A percentile compares a stretch with the other conserved stretches of the same genome.
These are phyloP conservation scores for Centropristis striata DNA, from an alignment of 2,113 vertebrate genomes.

Conservation along the genomic window DNA sequence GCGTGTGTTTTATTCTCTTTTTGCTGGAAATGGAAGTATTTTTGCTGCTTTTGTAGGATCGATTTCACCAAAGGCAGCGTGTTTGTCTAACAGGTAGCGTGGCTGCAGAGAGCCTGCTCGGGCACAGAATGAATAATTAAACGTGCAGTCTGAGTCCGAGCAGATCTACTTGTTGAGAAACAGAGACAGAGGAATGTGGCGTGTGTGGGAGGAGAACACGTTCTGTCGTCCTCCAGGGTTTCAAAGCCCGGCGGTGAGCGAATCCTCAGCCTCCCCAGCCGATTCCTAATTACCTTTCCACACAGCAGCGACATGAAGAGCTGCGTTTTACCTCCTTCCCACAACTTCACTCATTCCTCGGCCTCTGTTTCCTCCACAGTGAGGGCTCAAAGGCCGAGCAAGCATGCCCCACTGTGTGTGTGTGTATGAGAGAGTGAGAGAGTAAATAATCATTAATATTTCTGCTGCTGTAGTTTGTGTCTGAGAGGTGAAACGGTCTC, in stretches of 20 bases:
- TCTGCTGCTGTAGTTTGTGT: too few species aligned
- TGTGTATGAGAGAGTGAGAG: neutral
- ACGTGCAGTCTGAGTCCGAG: neutral
- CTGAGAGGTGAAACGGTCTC: neutral
- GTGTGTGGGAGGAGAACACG: constrained; percentile 26
- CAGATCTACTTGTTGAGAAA: constrained; percentile 1
- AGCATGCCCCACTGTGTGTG: neutral
- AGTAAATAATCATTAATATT: neutral
- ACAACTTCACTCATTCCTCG: constrained; percentile 11
- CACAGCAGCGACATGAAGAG: neutral
- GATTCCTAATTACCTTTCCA: constrained; percentile 33
- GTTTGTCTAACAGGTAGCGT: constrained; percentile 5
- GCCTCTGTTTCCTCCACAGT: neutral
- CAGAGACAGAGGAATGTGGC: constrained; percentile 2
- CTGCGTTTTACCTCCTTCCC: neutral
- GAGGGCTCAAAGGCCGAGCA: neutral
- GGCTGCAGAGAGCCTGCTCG: neutral
- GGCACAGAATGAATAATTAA: constrained; percentile 10
- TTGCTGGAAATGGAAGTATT: too few species aligned
- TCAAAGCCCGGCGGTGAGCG: neutral
- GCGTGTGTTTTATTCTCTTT: neutral
- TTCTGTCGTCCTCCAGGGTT: constrained; percentile 7
- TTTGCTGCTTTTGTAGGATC: neutral
- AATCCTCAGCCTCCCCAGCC: neutral
- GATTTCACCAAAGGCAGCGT: neutral